Conservation (phyloP, 2,888 invertebrate species). For the Elegia similella region DNA sequence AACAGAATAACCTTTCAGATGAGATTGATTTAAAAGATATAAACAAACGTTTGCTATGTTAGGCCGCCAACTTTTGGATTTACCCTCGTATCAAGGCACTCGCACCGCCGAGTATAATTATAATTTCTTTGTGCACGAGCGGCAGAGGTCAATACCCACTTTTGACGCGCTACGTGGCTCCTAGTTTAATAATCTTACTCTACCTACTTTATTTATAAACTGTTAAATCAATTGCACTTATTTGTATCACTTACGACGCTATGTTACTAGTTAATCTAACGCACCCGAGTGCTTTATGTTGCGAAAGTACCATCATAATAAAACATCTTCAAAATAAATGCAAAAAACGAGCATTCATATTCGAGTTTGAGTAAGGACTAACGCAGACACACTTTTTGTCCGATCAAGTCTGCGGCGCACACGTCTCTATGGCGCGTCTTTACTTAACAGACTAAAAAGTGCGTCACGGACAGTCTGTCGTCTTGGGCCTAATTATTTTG, state of each 20-base stretch:
- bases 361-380: slow-evolving; percentile 8
- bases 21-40: too few species aligned
- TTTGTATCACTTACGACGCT: slow-evolving; percentile 37
- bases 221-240: slow-evolving; percentile 43
- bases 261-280: slow-evolving; percentile 19
- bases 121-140: background rate
- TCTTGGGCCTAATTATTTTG: background rate
- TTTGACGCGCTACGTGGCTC: background rate
- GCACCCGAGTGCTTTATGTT: background rate
- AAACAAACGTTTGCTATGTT: too few species aligned
- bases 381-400: too few species aligned
- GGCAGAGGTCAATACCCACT: background rate
- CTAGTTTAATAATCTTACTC: background rate
- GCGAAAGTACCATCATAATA: slow-evolving; percentile 12
- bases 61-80: too few species aligned
- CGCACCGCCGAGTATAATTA: too few species aligned
- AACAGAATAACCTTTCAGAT: too few species aligned
- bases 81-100: too few species aligned
- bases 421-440: too few species aligned
- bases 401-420: too few species aligned
- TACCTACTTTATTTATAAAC: slow-evolving; percentile 9
- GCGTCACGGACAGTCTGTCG: too few species aligned
- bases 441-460: too few species aligned
- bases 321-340: slow-evolving; percentile 13
- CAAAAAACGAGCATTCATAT: slow-evolving; percentile 16